Evolutionary conservation across 2,888 invertebrate species (phyloP).

Genomic region (Hololepta plana): DNA sequence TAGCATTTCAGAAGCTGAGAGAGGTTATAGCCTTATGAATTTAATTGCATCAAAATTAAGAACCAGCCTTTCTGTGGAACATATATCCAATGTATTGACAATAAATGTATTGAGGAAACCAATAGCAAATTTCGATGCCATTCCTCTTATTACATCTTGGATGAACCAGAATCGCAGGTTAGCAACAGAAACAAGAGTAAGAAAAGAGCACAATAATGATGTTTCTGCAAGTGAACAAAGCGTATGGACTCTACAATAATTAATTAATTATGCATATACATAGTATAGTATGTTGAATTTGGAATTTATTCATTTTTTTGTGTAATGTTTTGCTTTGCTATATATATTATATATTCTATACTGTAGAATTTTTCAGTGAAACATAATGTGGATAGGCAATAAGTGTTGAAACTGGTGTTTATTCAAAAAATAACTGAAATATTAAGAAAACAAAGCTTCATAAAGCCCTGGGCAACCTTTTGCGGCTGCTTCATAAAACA

Average conservation of each 20-base stretch:
- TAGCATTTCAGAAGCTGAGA: conserved; percentile 7
- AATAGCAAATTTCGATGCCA: conserved; percentile 9
- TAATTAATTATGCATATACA: conserved; percentile 7
- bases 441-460: no score
- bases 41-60: no score
- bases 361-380: no score
- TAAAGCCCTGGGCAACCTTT: no score
- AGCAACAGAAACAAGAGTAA: conserved; percentile 8
- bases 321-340: no score
- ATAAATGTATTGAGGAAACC: conserved; percentile 8
- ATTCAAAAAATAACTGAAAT: no score
- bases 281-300: conserved; percentile 7
- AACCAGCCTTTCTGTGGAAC: no score
- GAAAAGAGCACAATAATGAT: conserved; percentile 8
- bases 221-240: conserved; percentile 8
- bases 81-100: conserved; percentile 8
- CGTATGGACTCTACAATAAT: conserved; percentile 9
- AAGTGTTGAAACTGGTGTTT: no score
- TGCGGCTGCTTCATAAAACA: no score
- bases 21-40: no score
- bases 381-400: no score
- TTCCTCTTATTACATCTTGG: conserved; percentile 9
- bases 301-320: conserved; percentile 5
- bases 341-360: no score
- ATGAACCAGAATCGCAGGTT: conserved; percentile 9